These are phyloP conservation scores for Pemphredon lugubris DNA, from an alignment of 2,888 invertebrate species.

Conservation along the genomic window DNA sequence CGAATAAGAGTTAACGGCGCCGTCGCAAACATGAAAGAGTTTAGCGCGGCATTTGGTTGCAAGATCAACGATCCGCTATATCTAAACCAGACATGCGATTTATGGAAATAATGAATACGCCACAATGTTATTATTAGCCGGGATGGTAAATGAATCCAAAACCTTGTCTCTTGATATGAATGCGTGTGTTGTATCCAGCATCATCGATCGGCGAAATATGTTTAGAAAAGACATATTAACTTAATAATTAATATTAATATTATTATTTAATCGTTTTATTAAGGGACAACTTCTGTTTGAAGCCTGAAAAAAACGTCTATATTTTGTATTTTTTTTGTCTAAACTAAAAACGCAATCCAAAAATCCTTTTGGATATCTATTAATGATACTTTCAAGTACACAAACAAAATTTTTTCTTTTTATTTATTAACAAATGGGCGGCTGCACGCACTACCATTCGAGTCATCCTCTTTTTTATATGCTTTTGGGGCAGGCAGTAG, in stretches of 20 bases:
- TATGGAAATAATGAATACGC: not conserved
- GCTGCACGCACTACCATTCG: not conserved
- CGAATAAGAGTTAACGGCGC: not conserved
- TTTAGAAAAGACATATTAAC: no score
- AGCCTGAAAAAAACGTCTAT: conserved; percentile 6
- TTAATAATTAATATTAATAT: no score
- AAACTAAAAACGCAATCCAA: conserved; percentile 6
- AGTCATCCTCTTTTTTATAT: conserved; percentile 1
- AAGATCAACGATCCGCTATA: not conserved
- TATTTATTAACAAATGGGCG: not conserved
- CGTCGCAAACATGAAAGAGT: not conserved
- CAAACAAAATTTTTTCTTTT: conserved; percentile 6
- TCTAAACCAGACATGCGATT: not conserved
- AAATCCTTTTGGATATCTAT: conserved; percentile 5
- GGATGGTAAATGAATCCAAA: no score
- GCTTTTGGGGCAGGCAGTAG: conserved; percentile 11
- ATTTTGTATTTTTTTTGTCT: conserved; percentile 8
- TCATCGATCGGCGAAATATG: no score
- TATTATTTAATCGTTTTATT: no score
- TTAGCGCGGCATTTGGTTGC: not conserved
- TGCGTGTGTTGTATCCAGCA: no score
- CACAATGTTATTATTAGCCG: no score
- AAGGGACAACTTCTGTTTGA: conserved; percentile 11
- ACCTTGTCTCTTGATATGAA: no score
- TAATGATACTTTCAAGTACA: conserved; percentile 6